A percentile compares a stretch with the other conserved stretches of the same genome.
Evolutionary conservation across 2,888 invertebrate species (phyloP).

Genomic region (Drosophila parthenogenetica): DNA sequence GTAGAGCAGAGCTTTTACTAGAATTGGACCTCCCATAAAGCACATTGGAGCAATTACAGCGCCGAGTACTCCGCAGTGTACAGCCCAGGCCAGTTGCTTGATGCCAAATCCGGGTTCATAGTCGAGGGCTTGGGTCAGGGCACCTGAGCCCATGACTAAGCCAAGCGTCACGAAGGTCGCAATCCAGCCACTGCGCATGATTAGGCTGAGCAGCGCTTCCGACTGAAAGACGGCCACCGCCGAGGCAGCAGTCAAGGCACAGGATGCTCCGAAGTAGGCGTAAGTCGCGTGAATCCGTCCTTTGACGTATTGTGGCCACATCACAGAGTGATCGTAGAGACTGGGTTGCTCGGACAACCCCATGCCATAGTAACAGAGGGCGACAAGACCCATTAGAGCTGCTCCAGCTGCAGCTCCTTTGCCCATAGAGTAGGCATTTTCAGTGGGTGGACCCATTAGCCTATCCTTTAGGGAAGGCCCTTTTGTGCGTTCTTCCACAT

Average conservation of each 20-base stretch:
- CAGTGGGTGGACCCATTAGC: conserved; percentile 91
- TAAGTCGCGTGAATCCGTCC: conserved; percentile 96
- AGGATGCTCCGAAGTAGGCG: conserved; percentile 95
- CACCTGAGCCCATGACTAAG: conserved; percentile 95
- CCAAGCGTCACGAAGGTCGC: conserved; percentile 92
- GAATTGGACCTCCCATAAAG: conserved; percentile 95
- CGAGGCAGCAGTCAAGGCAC: conserved; percentile 92
- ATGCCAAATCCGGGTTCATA: conserved; percentile 92
- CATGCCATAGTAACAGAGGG: conserved; percentile 97
- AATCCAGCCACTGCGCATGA: conserved; percentile 92
- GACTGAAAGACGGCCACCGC: conserved; percentile 93
- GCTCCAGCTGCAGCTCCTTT: conserved; percentile 96
- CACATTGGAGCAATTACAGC: conserved; percentile 96
- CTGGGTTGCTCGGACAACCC: conserved; percentile 92
- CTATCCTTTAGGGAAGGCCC: conserved; percentile 87
- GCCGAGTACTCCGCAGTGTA: conserved; percentile 94
- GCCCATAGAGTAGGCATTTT: conserved; percentile 93
- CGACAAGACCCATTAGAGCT: conserved; percentile 94
- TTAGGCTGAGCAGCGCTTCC: conserved; percentile 92
- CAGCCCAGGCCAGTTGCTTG: conserved; percentile 94
- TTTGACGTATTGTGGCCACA: conserved; percentile 97
- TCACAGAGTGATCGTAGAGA: conserved; percentile 92
- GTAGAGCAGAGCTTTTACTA: conserved; percentile 96
- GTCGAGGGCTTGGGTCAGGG: conserved; percentile 92
- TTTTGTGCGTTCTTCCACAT: conserved; percentile 85